Base-by-base conservation (phyloP, 1,140 invertebrate genomes). In the Diorhabda carinulata region DNA sequence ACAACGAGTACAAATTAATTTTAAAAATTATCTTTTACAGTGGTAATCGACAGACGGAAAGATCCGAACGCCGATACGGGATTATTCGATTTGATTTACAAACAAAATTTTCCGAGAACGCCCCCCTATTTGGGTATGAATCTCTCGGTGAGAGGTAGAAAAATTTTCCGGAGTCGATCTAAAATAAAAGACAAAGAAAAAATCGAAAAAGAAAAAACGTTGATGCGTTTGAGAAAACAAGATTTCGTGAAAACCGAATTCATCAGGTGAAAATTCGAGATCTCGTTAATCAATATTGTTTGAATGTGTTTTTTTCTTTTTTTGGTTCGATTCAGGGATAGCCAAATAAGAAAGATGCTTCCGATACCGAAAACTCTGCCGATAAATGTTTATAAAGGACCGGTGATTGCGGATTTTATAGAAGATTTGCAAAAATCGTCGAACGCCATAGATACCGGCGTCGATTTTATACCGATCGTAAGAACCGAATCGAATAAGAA, bases 51-150 rank as follows among this genome's bases (percentile, higher is more conserved):
- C 80, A 85, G 88, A 68, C 87, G 88, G 58, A 83, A 86, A 60
- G 90, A 95, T 81, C 87, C 88, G 70, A 90, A 89, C 64, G 91
- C 92, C 8, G 89, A 93, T 71, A 94, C 93, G 3, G 95, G 95
- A 25, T 84, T 89, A 65, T 98, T 97, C 80, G 94, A 96, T 79
- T 77, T 95, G 68, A 88, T 90, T 10, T 96, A 93, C 80, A 91
- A 89, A 67, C 91, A 91, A 75, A 83, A 85, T 64, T 76, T 84
- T 64, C 90, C 92, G 2, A 88, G 86, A 71, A 90, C 91, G 3
- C 94, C 94, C 8, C 92, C 92, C 2, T 96, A 96, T 78, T 86
- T 93, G 66, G 93, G 94, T 2, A 86, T 92, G 65, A 90, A 88
- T 58, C 80, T 95, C 7, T 88, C 88, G 25, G 85, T 94, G 2